Base-by-base conservation (phyloP, 2,797 vertebrate genomes). In the Sebastolobus altivelis region DNA sequence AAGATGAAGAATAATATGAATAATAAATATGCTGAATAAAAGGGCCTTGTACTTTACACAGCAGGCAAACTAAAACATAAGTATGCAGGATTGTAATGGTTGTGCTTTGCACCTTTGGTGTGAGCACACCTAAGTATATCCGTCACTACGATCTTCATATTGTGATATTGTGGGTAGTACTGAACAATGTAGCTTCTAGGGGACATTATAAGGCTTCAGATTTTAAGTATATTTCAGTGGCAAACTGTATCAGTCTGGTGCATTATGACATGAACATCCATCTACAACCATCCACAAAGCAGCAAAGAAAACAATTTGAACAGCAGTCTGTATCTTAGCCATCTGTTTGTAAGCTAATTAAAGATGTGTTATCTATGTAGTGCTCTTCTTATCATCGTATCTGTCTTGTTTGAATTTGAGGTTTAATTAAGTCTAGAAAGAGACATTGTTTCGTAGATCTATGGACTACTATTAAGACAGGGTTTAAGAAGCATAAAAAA, bases 321-420 rank as follows among this genome's bases (percentile, higher is more conserved):
- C 22, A 11, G 8, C 33, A 58, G 18, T 38, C 31, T 8, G 38
- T 58, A 14, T 67, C 37, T 63, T 8, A 40, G 40, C 4, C 14
- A 60, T 77, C 55, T 38, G 6, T 46, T 49, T 40, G 11, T 7
- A 37, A 43, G 65, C 25, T 40, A 35, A 79, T 79, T 70, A 55
- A 60, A 65, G 16, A 31, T 2, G 31, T 12, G 29, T 25, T 68
- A 22, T 80, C 56, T 69, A 1, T 33, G 35, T 3, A 18, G 31
- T 7, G n/a, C 33, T 76, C 6, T 8, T 4, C 18, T 40, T 59
- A 43, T 67, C 55, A 27, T 46, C 43, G 7, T 0, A 10, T 12
- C 54, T 27, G 27, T 4, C 8, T 58, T 56, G 5, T 68, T 67
- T 73, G 5, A 65, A 65, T 72, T 68, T 60, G 3, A 65, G 22